Evolutionary conservation across 1,140 invertebrate genomes (phyloP).

Genomic region (Homarus americanus): DNA sequence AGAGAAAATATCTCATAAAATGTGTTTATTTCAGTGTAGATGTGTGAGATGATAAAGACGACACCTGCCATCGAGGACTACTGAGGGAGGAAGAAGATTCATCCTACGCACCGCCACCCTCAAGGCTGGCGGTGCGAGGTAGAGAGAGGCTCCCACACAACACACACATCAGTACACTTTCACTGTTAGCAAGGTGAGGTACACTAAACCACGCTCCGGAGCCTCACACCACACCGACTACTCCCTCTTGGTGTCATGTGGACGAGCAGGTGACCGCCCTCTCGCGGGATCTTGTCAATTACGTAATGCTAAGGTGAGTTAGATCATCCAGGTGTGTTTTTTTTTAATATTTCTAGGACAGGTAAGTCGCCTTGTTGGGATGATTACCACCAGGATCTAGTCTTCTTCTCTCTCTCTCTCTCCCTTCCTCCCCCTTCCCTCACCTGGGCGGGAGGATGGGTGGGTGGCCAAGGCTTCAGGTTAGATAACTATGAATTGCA

Average conservation of each 20-base stretch:
- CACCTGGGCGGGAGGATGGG: background rate
- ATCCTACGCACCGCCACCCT: background rate
- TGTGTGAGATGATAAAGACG: no score
- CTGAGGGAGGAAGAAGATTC: background rate
- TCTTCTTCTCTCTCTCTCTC: no score
- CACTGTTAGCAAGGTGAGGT: background rate
- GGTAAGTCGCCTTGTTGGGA: conserved; percentile 1
- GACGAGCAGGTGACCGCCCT: background rate
- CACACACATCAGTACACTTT: conserved; percentile 3
- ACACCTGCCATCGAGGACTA: no score
- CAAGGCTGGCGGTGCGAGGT: background rate
- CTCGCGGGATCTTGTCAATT: background rate
- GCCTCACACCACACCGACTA: background rate
- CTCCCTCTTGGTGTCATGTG: background rate
- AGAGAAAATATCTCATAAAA: no score
- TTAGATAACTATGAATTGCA: background rate
- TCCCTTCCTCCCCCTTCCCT: no score
- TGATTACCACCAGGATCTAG: background rate
- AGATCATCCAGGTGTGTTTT: background rate
- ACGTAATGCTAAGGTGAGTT: background rate
- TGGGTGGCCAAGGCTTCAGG: background rate
- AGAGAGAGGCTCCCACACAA: background rate
- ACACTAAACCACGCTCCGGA: background rate
- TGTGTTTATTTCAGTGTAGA: no score
- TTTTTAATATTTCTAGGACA: no score